Evolutionary conservation across 2,888 invertebrate species (phyloP).

Genomic region (Amblyjoppa fuscipennis): DNA sequence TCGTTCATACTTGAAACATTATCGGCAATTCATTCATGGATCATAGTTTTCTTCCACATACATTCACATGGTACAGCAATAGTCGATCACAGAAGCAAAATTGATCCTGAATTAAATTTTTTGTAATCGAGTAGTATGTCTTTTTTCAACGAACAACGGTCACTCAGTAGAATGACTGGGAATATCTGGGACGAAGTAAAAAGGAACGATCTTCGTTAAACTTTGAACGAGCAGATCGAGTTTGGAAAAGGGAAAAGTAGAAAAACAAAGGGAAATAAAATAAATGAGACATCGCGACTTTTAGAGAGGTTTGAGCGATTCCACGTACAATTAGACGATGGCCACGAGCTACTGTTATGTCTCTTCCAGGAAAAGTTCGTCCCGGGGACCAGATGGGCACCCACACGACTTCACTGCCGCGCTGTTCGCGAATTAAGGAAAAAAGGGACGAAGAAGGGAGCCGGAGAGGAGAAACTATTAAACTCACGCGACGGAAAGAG

Average conservation of each 20-base stretch:
- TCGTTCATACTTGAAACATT: conserved; percentile 22
- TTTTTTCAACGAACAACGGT: too few species aligned
- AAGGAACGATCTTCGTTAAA: conserved; percentile 19
- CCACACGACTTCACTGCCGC: conserved; percentile 55
- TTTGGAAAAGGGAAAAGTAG: background rate
- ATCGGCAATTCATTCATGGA: conserved; percentile 54
- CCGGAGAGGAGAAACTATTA: conserved; percentile 52
- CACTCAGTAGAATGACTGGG: too few species aligned
- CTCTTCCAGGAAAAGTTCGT: conserved; percentile 68
- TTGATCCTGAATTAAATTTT: too few species aligned
- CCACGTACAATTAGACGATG: conserved; percentile 78
- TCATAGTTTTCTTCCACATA: background rate
- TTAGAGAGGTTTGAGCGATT: conserved; percentile 73
- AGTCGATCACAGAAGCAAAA: too few species aligned
- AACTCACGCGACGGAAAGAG: conserved; percentile 60
- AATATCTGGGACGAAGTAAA: too few species aligned
- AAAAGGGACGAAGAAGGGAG: conserved; percentile 31
- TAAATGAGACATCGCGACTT: conserved; percentile 66
- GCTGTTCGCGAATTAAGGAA: conserved; percentile 45
- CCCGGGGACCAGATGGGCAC: conserved; percentile 68
- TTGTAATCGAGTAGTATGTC: too few species aligned
- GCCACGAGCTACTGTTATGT: conserved; percentile 73
- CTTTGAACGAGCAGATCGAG: conserved; percentile 5
- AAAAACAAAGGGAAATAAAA: conserved; percentile 48
- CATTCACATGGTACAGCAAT: background rate